These are phyloP conservation scores for Trematomus loennbergii DNA, from an alignment of 2,113 vertebrate species.

Conservation along the genomic window DNA sequence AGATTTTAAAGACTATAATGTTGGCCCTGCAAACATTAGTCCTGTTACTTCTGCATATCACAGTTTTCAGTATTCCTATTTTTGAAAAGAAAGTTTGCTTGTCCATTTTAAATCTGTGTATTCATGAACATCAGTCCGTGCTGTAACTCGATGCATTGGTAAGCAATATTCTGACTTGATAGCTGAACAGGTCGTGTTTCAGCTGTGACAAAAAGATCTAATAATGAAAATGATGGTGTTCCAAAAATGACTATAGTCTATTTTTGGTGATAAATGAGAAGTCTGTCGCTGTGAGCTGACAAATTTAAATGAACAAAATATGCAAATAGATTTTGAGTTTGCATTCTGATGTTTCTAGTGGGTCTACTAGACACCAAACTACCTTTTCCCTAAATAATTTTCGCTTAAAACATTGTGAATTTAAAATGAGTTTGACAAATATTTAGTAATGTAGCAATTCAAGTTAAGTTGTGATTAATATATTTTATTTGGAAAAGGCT, in stretches of 20 bases:
- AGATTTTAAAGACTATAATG: constrained; percentile 24
- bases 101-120: constrained; percentile 78
- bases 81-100: constrained; percentile 83
- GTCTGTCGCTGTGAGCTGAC: constrained; percentile 88
- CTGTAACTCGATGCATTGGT: constrained; percentile 86
- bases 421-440: constrained; percentile 9
- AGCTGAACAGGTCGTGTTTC: constrained; percentile 31
- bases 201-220: constrained; percentile 5
- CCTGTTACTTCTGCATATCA: constrained; percentile 5
- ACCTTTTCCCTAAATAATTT: constrained; percentile 24
- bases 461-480: constrained; percentile 39
- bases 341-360: constrained; percentile 58
- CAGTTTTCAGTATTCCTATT: constrained; percentile 77
- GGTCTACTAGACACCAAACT: constrained; percentile 30
- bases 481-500: constrained; percentile 29
- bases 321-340: constrained; percentile 89
- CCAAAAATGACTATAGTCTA: constrained; percentile 89
- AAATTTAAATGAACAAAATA: constrained; percentile 90
- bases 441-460: constrained; percentile 9
- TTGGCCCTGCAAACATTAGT: constrained; percentile 24
- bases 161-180: constrained; percentile 90
- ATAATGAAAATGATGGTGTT: constrained; percentile 11
- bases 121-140: constrained; percentile 82
- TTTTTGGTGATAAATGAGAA: constrained; percentile 90
- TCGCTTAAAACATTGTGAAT: constrained; percentile 14